Base-by-base conservation (phyloP, 1,140 invertebrate species). In the Bombus picipes region DNA sequence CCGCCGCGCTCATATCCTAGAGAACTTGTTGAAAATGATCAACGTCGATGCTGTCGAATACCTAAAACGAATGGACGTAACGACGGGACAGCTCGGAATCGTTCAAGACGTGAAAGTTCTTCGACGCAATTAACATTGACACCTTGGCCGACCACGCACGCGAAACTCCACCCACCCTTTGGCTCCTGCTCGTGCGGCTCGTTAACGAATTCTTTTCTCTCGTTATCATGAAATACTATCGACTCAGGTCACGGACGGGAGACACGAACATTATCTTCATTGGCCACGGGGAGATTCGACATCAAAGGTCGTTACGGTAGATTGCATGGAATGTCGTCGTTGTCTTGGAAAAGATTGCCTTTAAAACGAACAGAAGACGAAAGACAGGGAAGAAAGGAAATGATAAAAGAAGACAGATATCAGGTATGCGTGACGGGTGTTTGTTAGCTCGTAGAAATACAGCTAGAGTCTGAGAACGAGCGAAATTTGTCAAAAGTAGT, bases 241-340 rank as follows among this genome's bases (percentile, higher is more conserved):
- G 66, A 39, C 47, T 34, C 83, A 25, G 76, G 57, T 80, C 76
- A 80, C 76, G 83, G 83, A 39, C 57, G 8, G 3, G 18, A 41
- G 41, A 73, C 83, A 73, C 57, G 22, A n/a, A 32, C 68, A 65
- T 85, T 85, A 85, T 85, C 83, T 80, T 65, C 68, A 73, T 71
- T 75, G 62, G 28, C 66, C 47, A 74, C 39, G 10, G 3, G 43
- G 43, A 76, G 83, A 79, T 84, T 79, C 83, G 83, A 80, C 77
- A 53, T 80, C 77, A 47, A 80, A 80, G 76, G 68, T 85, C 77
- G 83, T 79, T 79, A 83, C 81, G 81, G 62, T 83, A 83, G 81
- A 70, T 83, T 70, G 74, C 68, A 62, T 18, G 83, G 83, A 80
- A 85, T 80, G 83, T 34, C 65, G 74, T n/a, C 65, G 43, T n/a